A percentile compares a stretch with the other conserved stretches of the same genome.
These are phyloP conservation scores for Peromyscus nudipes DNA, from an alignment of 2,797 vertebrate species.

Conservation along the genomic window DNA sequence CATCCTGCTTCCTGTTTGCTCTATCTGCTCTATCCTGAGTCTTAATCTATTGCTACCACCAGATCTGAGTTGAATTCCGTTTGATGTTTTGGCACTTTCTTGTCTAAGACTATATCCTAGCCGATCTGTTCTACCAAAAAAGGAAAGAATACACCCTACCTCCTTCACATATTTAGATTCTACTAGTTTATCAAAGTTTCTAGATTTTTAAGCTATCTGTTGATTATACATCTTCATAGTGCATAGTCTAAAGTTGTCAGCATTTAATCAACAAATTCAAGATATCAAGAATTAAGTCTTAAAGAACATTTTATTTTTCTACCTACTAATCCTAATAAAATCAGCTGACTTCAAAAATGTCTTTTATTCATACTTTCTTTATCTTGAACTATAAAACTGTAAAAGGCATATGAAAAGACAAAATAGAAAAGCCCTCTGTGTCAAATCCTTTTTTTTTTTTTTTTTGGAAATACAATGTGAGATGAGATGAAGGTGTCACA, in stretches of 20 bases:
- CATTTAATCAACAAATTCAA: constrained; percentile 7
- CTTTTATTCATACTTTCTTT: constrained; percentile 5
- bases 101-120: background rate
- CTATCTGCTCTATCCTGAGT: background rate
- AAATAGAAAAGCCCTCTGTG: constrained; percentile 39
- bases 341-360: constrained; percentile 1
- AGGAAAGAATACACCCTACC: background rate
- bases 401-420: constrained; percentile 44
- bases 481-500: constrained; percentile 58
- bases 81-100: constrained; percentile 36
- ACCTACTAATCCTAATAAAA: background rate
- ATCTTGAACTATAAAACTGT: constrained; percentile 35
- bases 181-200: background rate
- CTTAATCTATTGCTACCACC: constrained; percentile 49
- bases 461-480: constrained; percentile 27
- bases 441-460: background rate
- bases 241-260: background rate
- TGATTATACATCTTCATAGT: background rate
- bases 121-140: background rate
- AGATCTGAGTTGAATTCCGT: constrained; percentile 8
- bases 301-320: constrained; percentile 33
- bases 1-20: constrained; percentile 24
- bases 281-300: constrained; percentile 8
- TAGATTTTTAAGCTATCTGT: background rate
- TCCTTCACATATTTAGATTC: constrained; percentile 30